Evolutionary conservation across 2,113 vertebrate species (phyloP), one percentile per base, ranked within the genome.

Genomic region (Atlantisia rogersi): DNA sequence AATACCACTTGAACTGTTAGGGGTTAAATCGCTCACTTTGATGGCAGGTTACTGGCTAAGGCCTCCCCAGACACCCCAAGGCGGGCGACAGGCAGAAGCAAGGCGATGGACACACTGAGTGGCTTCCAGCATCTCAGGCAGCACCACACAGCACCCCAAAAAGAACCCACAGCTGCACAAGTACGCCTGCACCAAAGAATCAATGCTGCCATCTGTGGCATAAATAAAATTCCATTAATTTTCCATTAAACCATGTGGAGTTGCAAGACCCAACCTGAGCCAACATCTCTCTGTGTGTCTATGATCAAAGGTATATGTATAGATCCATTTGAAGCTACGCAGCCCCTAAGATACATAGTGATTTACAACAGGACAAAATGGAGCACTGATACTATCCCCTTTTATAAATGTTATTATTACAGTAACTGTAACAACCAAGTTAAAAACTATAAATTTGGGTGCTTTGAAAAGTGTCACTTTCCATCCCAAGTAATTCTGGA

Each of bases 181-280:
- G 32, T 3, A 42, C 3, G 3, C 16, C 3, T 1, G 3, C 0
- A 1, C 11, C 10, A 9, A 24, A 35, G 59, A 59, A 28, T 1
- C 20, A 48, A 5, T 17, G 31, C 3, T 4, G 40, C 4, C 0
- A 42, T 17, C 15, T 5, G 14, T 9, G 29, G 16, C n/a, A 17
- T 15, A 53, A 64, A 59, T 21, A 39, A 3, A 16, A 12, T 10
- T 32, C 29, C 44, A 28, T 3, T 31, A 2, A 40, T 28, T 16
- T 28, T 46, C 63, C n/a, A 32, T 5, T 48, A 40, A 31, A 18
- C 4, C 29, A 52, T 37, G 35, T 5, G 25, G 56, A 25, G 44
- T 2, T 81, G 32, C 10, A 52, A 65, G 48, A 64, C 10, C 22
- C 17, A 39, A 52, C 15, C 53, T 25, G 37, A 82, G 53, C 10